Percentiles rank a stretch among this genome's conserved stretches.
phyloP scores from a whole-genome alignment of 2,888 invertebrate species.

The Blomia tropicalis region DNA sequence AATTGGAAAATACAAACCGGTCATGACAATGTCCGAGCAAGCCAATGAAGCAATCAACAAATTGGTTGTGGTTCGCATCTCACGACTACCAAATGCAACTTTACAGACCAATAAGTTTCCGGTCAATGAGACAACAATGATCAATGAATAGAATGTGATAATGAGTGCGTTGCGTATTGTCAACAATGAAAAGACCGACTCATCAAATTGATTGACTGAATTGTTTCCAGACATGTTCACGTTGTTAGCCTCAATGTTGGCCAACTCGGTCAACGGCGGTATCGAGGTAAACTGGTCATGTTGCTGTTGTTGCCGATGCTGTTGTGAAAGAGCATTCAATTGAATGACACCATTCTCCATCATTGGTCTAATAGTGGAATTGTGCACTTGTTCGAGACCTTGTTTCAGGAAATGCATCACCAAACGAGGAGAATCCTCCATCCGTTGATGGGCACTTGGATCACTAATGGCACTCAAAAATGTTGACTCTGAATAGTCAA shows the following conservation, averaged over 20 bases:
- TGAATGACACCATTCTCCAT: neutral
- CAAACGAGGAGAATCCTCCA: no score
- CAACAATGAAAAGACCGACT: slow-evolving; percentile 8
- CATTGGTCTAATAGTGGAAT: neutral
- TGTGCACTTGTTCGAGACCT: no score
- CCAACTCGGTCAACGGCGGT: no score
- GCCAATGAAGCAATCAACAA: slow-evolving; percentile 18
- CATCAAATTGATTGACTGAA: neutral
- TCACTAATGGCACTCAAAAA: no score
- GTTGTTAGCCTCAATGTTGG: neutral
- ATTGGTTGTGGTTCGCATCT: slow-evolving; percentile 21
- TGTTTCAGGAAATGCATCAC: no score
- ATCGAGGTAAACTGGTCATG: neutral
- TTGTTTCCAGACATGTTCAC: neutral
- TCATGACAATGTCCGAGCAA: slow-evolving; percentile 18
- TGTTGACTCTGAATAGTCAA: no score
- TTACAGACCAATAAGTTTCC: slow-evolving; percentile 18
- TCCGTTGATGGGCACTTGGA: no score
- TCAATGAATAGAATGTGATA: slow-evolving; percentile 11
- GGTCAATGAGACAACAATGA: slow-evolving; percentile 9
- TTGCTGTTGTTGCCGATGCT: neutral
- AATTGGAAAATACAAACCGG: neutral
- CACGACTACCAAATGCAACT: slow-evolving; percentile 4
- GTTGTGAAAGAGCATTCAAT: neutral
- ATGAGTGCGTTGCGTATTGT: neutral